Evolutionary conservation across 2,113 vertebrate genomes (phyloP), one percentile per base, ranked within the genome.

Genomic region (Garra rufa): DNA sequence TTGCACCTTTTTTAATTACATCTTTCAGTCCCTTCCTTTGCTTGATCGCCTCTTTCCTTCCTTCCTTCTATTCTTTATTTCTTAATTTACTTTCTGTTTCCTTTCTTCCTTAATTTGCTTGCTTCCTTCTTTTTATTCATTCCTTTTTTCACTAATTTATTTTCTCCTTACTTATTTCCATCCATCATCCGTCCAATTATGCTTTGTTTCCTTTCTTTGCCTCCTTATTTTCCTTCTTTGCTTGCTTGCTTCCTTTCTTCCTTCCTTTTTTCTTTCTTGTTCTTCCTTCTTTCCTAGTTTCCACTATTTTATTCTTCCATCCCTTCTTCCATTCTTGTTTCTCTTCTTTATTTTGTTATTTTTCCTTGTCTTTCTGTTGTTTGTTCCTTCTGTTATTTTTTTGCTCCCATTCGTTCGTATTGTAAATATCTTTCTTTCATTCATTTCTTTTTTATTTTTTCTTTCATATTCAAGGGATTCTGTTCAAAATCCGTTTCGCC

Each of bases 401-500:
- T 34, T 38, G 28, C 50, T 34, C 3, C 2, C 19, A 5, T 80
- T 26, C 67, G 3, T 73, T 4, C 28, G 21, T 69, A 7, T 17
- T 21, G 3, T 21, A 10, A 52, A 57, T 59, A 44, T 13, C 50
- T 17, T 21, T 15, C 24, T 15, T 59, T 11, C 24, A 6, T 73
- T 48, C 63, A 1, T 43, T 15, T 5, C 34, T 69, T 6, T 0
- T 67, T 30, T 41, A 1, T 28, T 19, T 69, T 19, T 48, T 19
- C 52, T 50, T 70, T 34, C 57, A 52, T 34, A 19, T 48, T 50
- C 6, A 67, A 30, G 55, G 76, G 46, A 81, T 41, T 69, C 8
- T 87, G 75, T 74, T 84, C 70, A 76, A 19, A 55, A n/a, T 70
- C 28, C 38, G 5, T 70, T 81, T 70, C 81, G 77, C 76, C 48